Evolutionary conservation across 2,888 invertebrate genomes (phyloP).

Genomic region (Standfussiana lucernea): DNA sequence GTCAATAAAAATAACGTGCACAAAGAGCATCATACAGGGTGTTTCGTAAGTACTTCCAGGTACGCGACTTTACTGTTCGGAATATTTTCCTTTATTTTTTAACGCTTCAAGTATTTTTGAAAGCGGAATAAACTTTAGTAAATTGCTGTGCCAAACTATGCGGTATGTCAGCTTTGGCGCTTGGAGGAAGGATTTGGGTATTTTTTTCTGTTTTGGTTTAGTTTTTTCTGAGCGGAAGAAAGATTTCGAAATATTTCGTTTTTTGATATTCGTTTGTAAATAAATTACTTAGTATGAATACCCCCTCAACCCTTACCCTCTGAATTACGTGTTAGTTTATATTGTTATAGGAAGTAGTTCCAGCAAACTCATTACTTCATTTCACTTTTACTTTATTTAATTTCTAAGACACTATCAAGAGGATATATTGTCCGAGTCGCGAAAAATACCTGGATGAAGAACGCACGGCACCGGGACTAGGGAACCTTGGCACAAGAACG

Average conservation of each 20-base stretch:
- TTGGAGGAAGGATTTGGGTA: background rate
- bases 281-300: background rate
- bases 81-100: background rate
- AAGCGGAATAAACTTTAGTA: background rate
- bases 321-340: background rate
- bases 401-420: too few species aligned
- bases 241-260: background rate
- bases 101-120: background rate
- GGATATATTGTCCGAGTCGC: background rate
- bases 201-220: background rate
- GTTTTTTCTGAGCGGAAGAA: background rate
- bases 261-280: background rate
- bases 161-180: background rate
- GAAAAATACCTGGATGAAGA: background rate
- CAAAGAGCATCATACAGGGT: conserved; percentile 57
- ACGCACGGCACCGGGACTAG: background rate
- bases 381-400: too few species aligned
- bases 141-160: background rate
- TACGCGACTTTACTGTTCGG: background rate
- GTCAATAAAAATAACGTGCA: conserved; percentile 60
- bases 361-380: background rate
- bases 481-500: background rate
- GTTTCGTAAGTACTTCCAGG: conserved; percentile 23
- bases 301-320: too few species aligned
- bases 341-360: too few species aligned